A percentile compares a stretch with the other conserved stretches of the same genome.
These are phyloP conservation scores for Circaetus gallicus DNA, from an alignment of 2,113 vertebrate species.

Conservation along the genomic window DNA sequence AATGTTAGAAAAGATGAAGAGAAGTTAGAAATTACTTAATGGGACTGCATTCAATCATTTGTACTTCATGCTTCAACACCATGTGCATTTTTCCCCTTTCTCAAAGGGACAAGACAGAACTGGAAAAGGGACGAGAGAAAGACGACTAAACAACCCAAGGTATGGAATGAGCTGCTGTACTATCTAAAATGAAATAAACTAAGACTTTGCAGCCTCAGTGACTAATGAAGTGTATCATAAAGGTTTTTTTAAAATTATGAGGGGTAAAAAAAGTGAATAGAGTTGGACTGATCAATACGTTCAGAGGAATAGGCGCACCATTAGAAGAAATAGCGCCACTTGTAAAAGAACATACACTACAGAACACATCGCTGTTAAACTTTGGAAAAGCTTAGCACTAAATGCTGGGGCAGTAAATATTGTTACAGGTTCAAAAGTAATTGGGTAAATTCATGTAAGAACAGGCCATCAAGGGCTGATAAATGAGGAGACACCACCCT, in stretches of 20 bases:
- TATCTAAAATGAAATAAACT: background rate
- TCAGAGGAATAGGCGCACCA: background rate
- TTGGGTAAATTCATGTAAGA: background rate
- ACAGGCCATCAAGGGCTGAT: background rate
- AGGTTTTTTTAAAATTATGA: background rate
- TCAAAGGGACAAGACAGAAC: background rate
- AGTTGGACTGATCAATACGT: background rate
- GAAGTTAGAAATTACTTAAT: background rate
- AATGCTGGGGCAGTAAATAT: background rate
- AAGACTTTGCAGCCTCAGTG: background rate
- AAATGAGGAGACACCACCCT: background rate
- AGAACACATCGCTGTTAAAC: background rate
- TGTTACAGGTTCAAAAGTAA: background rate
- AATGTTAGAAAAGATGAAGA: background rate
- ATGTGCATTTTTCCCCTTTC: background rate
- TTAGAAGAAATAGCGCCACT: background rate
- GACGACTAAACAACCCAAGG: background rate
- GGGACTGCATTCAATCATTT: background rate
- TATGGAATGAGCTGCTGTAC: background rate
- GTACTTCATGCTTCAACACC: background rate
- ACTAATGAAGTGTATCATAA: background rate
- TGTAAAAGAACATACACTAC: background rate
- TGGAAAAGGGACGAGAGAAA: background rate
- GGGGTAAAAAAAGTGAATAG: background rate
- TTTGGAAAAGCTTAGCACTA: background rate